Conservation (phyloP, 2,888 invertebrate species). For the Drosophila acutilabella region DNA sequence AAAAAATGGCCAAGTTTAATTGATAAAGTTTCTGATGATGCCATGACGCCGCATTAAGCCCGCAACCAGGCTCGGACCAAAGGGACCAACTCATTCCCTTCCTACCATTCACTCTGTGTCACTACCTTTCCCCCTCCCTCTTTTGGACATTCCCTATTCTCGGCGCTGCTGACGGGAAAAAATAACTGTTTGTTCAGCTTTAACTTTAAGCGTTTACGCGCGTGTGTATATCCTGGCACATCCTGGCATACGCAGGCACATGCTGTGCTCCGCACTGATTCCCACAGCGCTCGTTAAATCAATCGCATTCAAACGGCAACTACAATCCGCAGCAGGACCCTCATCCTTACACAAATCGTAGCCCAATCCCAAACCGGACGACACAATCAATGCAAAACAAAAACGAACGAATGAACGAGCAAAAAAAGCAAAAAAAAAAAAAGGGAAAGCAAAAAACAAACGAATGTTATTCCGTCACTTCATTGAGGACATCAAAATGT, state of each 20-base stretch:
- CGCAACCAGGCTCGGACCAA: constrained; percentile 38
- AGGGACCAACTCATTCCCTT: constrained; percentile 12
- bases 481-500: constrained; percentile 81
- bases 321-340: constrained; percentile 34
- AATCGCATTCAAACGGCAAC: constrained; percentile 72
- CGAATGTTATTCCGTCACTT: constrained; percentile 72
- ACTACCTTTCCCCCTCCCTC: background rate
- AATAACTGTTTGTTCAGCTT: constrained; percentile 76
- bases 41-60: constrained; percentile 75
- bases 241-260: constrained; percentile 38
- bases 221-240: constrained; percentile 27
- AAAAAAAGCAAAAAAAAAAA: background rate
- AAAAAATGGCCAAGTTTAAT: constrained; percentile 75
- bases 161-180: constrained; percentile 15
- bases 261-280: constrained; percentile 68
- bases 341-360: constrained; percentile 4
- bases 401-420: constrained; percentile 5
- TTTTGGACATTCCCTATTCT: background rate
- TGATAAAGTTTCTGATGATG: constrained; percentile 78
- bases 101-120: background rate
- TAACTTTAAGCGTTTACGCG: constrained; percentile 64
- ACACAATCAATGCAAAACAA: constrained; percentile 77
- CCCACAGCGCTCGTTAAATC: constrained; percentile 77
- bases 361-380: constrained; percentile 63
- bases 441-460: constrained; percentile 4